These are phyloP conservation scores for Eugnorisma glareosa DNA, from an alignment of 2,888 invertebrate genomes.

Conservation along the genomic window DNA sequence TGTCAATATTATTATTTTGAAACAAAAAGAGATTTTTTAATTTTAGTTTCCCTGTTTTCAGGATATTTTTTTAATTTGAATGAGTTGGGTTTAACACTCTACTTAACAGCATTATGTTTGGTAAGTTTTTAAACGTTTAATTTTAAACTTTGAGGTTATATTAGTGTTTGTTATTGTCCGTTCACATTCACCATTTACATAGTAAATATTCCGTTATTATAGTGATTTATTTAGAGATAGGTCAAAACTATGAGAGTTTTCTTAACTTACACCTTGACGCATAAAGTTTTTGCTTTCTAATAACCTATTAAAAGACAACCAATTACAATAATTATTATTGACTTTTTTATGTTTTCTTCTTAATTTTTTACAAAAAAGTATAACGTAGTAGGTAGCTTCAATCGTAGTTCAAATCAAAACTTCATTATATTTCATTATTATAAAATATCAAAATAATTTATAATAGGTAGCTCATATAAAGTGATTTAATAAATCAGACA, in stretches of 20 bases:
- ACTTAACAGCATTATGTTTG: conserved; percentile 20
- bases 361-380: not conserved
- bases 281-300: not conserved
- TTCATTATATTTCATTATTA: not conserved
- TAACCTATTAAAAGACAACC: not conserved
- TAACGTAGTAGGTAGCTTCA: not conserved
- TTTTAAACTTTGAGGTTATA: conserved; percentile 58
- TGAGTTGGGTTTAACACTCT: not conserved
- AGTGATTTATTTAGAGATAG: not conserved
- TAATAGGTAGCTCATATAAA: not conserved
- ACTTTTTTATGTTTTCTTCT: not conserved
- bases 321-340: not conserved
- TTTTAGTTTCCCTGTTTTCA: conserved; percentile 20
- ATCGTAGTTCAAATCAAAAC: not conserved
- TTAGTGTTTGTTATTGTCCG: conserved; percentile 56
- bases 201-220: not conserved
- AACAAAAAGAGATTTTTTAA: not conserved
- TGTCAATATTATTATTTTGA: conserved; percentile 33
- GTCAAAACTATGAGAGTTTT: not conserved
- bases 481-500: not conserved
- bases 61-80: not conserved
- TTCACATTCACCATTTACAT: not conserved
- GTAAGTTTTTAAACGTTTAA: conserved; percentile 38
- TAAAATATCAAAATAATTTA: not conserved
- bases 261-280: not conserved